Conservation (phyloP, 2,113 vertebrate genomes). For the Microtus pennsylvanicus region DNA sequence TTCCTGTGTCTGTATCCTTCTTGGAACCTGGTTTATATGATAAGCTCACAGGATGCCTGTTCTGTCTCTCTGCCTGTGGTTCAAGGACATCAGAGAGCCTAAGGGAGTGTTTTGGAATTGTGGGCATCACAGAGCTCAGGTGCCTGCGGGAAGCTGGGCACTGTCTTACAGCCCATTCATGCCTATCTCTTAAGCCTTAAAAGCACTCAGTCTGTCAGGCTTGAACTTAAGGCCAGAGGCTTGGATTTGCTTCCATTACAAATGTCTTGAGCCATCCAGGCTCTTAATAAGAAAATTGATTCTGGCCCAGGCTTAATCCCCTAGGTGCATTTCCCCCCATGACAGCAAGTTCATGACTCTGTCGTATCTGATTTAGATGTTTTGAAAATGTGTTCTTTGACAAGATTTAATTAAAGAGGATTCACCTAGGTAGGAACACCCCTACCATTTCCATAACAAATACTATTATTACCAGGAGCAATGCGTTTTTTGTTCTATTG, state of each 20-base stretch:
- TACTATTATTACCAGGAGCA: conserved; percentile 55
- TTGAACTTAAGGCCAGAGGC: conserved; percentile 12
- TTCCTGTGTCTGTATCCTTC: neutral
- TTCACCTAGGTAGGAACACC: conserved; percentile 60
- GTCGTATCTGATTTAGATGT: conserved; percentile 68
- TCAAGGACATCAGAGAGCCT: rapidly evolving
- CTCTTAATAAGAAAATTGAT: conserved; percentile 81
- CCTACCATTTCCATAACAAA: conserved; percentile 77
- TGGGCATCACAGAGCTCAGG: rapidly evolving
- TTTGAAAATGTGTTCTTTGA: conserved; percentile 79
- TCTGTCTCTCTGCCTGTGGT: neutral
- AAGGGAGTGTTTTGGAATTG: neutral
- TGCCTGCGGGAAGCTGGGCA: neutral
- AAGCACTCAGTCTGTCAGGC: neutral
- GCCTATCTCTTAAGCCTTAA: neutral
- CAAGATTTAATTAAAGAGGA: conserved; percentile 80
- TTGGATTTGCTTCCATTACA: conserved; percentile 50
- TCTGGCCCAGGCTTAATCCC: conserved; percentile 68
- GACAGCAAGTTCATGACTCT: conserved; percentile 64
- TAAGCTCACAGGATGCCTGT: rapidly evolving
- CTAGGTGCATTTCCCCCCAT: conserved; percentile 57
- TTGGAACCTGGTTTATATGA: neutral
- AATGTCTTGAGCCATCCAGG: neutral
- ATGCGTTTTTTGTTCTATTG: conserved; percentile 73
- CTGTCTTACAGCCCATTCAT: neutral